Evolutionary conservation across 2,113 vertebrate genomes (phyloP).

Genomic region (Nipponia nippon): DNA sequence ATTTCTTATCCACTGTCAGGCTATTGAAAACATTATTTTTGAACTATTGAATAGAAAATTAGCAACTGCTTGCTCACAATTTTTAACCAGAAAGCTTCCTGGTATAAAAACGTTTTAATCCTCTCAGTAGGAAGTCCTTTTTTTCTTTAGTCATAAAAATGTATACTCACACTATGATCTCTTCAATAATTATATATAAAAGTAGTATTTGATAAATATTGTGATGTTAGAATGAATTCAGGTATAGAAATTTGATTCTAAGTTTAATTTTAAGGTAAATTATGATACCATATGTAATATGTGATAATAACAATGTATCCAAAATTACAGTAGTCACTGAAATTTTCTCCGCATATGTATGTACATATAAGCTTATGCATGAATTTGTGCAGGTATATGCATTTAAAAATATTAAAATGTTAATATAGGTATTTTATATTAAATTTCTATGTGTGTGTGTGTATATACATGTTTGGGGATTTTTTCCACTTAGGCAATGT

Average conservation of each 20-base stretch:
- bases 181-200: constrained; percentile 18
- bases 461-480: not conserved
- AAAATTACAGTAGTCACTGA: not conserved
- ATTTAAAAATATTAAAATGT: not conserved
- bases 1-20: not conserved
- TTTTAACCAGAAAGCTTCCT: not conserved
- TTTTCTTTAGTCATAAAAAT: constrained; percentile 6
- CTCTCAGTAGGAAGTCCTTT: not conserved
- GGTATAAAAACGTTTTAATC: not conserved
- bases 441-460: not conserved
- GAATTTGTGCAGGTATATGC: not conserved
- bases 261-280: not conserved
- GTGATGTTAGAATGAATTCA: not conserved
- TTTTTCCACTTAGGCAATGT: not conserved
- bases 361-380: not conserved
- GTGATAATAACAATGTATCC: not conserved
- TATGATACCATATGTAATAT: not conserved
- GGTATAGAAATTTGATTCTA: not conserved
- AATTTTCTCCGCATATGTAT: accelerated
- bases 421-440: not conserved
- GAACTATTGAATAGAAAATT: not conserved
- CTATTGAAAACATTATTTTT: not conserved
- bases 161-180: not conserved
- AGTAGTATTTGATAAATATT: constrained; percentile 2
- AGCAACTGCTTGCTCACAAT: not conserved